These are phyloP conservation scores for Cataglyphis rosenhaueri DNA, from an alignment of 2,888 invertebrate genomes.

Conservation along the genomic window DNA sequence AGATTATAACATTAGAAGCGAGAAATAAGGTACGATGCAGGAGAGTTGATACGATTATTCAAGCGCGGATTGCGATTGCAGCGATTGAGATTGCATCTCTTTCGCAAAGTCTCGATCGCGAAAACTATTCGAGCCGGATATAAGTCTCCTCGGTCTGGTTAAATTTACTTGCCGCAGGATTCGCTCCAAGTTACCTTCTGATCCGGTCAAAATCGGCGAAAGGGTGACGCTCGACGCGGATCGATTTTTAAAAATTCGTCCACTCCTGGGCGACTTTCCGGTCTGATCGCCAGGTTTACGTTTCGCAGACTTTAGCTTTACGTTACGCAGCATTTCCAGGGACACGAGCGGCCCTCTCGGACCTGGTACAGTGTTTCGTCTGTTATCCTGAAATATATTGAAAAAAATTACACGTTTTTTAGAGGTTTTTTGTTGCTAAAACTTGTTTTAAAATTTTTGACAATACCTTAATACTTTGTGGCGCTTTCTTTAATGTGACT, in stretches of 20 bases:
- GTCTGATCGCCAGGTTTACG: conserved; percentile 72
- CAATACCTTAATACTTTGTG: conserved; percentile 76
- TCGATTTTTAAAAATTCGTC: conserved; percentile 71
- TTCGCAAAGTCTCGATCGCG: conserved; percentile 64
- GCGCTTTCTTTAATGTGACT: conserved; percentile 82
- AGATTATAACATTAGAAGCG: background rate
- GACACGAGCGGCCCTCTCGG: conserved; percentile 80
- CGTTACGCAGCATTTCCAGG: conserved; percentile 82
- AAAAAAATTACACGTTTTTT: background rate
- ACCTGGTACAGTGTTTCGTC: conserved; percentile 68
- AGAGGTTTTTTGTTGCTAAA: background rate
- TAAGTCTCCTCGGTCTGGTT: conserved; percentile 66
- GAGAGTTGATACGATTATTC: background rate
- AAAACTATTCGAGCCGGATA: conserved; percentile 53
- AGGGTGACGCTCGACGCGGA: conserved; percentile 70
- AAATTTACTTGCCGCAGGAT: conserved; percentile 77
- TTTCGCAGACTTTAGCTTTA: conserved; percentile 81
- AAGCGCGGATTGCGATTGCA: conserved; percentile 64
- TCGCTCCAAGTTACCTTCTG: conserved; percentile 73
- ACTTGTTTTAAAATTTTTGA: background rate
- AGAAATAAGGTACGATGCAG: background rate
- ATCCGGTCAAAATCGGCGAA: conserved; percentile 75
- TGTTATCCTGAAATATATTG: conserved; percentile 73
- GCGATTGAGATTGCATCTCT: conserved; percentile 64
- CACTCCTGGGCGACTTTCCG: conserved; percentile 76